Base-by-base conservation (phyloP, 2,888 invertebrate genomes). In the Tanypteryx hageni region DNA sequence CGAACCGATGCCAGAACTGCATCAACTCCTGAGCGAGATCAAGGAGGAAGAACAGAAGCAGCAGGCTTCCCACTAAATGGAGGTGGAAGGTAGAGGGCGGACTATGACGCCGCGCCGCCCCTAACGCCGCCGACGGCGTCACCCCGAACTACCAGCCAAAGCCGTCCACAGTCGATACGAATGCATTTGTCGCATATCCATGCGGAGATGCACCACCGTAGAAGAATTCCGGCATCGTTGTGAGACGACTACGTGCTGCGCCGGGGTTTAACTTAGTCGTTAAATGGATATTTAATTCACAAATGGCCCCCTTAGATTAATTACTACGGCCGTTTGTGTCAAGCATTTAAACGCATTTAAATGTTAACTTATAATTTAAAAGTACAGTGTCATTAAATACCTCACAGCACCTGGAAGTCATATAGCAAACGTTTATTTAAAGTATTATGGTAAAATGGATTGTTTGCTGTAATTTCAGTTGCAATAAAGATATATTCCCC, bases 1-100 rank as follows among this genome's bases (percentile, higher is more conserved):
- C 89, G n/a, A 44, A 18, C 89, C 89, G 64, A 89, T 89, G 89
- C 44, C 64, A 11, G 89, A 89, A 44, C n/a, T 89, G 89, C 64
- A 89, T 64, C 3, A n/a, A 31, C 61, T 89, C 61, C 89, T 89
- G 44, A 89, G 27, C 14, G 89, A 89, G 44, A 89, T 89, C 64
- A 89, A 89, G 44, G 64, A 44, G 44, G 89, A 18, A 16, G 64
- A 89, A 44, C 31, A 68, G 68, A n/a, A 44, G 44, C 61, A 18
- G 89, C 61, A 16, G n/a, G 44, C 44, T 44, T 44, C 44, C 44
- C 0, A 0, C 31, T 10, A 27, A 31, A 44, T 44, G 14, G 61
- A n/a, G 59, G n/a, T 18, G 56, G 44, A 16, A 56, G 83, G 27
- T 5, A 59, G 27, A 27, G 59, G 22, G 59, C n/a, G 22, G 85